These are phyloP conservation scores for Chelonus insularis DNA, from an alignment of 1,140 invertebrate species.

Conservation along the genomic window DNA sequence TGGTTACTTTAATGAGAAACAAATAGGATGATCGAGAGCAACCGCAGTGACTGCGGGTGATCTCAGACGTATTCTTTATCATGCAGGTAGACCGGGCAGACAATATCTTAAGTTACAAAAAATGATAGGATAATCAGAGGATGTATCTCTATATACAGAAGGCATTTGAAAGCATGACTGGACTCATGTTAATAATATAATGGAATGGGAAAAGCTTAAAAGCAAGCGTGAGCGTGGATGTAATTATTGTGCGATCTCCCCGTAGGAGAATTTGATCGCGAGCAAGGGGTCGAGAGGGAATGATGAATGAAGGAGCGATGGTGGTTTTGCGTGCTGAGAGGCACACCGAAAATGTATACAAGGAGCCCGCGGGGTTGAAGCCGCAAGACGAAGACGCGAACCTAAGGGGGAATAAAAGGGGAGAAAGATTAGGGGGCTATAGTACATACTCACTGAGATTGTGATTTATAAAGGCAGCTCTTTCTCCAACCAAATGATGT, in stretches of 20 bases:
- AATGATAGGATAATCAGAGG: background rate
- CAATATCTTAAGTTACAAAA: background rate
- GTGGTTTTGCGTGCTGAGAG: constrained; percentile 55
- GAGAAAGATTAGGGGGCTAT: constrained; percentile 42
- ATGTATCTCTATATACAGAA: background rate
- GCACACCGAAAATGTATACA: constrained; percentile 18
- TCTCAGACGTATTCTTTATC: constrained; percentile 11
- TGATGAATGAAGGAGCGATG: constrained; percentile 58
- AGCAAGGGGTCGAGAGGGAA: constrained; percentile 40
- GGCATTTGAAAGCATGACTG: background rate
- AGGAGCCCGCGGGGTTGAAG: constrained; percentile 27
- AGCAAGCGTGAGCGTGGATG: constrained; percentile 26
- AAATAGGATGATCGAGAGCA: constrained; percentile 41
- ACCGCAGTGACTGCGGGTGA: constrained; percentile 24
- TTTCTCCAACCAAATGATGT: constrained; percentile 25
- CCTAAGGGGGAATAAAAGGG: constrained; percentile 22
- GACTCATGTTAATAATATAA: background rate
- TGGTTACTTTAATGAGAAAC: constrained; percentile 54
- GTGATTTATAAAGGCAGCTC: constrained; percentile 48
- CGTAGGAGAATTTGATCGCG: constrained; percentile 29
- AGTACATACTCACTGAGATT: constrained; percentile 28
- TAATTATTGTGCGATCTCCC: constrained; percentile 28
- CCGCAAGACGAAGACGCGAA: constrained; percentile 13
- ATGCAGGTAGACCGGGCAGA: constrained; percentile 5
- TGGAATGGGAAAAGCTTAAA: constrained; percentile 12